Conservation (phyloP, 2,888 invertebrate genomes). For the Aspidiotus destructor region DNA sequence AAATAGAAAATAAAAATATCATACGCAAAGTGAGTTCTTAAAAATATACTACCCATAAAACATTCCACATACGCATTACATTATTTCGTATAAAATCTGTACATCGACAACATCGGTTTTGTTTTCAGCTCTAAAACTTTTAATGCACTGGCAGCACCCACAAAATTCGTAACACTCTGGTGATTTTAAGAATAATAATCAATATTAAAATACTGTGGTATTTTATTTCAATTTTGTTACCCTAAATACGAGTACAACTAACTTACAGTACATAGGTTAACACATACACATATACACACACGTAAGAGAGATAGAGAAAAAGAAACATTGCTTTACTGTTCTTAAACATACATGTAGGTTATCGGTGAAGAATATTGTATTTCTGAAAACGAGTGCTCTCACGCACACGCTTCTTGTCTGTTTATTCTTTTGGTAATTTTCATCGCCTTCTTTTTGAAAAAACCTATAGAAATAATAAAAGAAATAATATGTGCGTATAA, state of each 20-base stretch:
- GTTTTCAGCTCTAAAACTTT: too few relatives aligned
- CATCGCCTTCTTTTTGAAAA: neutral
- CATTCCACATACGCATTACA: neutral
- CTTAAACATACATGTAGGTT: too few relatives aligned
- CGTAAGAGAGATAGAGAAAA: too few relatives aligned
- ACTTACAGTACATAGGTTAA: neutral
- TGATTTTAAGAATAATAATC: neutral
- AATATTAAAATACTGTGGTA: neutral
- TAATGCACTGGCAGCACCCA: constrained; percentile 4
- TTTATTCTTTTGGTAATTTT: neutral
- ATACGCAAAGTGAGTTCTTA: constrained; percentile 7
- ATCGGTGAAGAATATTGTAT: too few relatives aligned
- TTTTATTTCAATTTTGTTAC: neutral
- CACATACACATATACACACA: too few relatives aligned
- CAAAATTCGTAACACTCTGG: neutral
- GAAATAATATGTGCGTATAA: neutral
- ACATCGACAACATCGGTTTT: neutral
- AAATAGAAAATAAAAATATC: neutral
- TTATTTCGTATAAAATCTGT: neutral
- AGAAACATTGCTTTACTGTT: too few relatives aligned
- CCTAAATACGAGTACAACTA: neutral
- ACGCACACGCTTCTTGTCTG: neutral
- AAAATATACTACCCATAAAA: constrained; percentile 6
- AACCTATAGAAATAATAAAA: neutral
- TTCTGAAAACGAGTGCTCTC: too few relatives aligned